Base-by-base conservation (phyloP, 2,113 vertebrate genomes). In the Leptobrachium ailaonicum region DNA sequence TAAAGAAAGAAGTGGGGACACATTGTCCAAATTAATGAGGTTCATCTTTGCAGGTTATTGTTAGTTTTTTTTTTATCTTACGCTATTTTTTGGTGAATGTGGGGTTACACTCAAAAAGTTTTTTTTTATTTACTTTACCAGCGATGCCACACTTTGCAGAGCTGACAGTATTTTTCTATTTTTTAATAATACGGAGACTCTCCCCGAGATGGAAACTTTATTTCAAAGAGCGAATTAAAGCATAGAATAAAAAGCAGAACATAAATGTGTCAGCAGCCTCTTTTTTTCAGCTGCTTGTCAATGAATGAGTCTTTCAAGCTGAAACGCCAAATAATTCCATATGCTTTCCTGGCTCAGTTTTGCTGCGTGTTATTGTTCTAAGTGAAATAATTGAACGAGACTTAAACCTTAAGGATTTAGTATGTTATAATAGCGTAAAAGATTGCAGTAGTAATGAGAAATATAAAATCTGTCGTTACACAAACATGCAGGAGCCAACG, bases 181-280 rank as follows among this genome's bases (percentile, higher is more conserved):
- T 67, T 71, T 83, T 71, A 81, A 83, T 85, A 86, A 75, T 85
- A 87, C 83, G 83, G 44, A 60, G 80, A 80, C 72, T 81, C 54
- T 67, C 72, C 32, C 76, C 54, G 72, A 83, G 83, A 87, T 62
- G 72, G 82, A 85, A 77, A 85, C 79, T 87, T 86, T 75, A 82
- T 85, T 87, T 87, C 85, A 86, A 86, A 88, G 85, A 82, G 64
- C 41, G 64, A 87, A 88, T 82, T 68, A 85, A 87, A 84, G 54
- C 54, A 71, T 82, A 85, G 72, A n/a, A 44, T 62, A 80, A 70
- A 81, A 82, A 85, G 63, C 78, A 45, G 74, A 84, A 85, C 77
- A 86, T 88, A 91, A 88, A 89, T 71, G 68, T 80, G 84, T 85
- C 84, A 85, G 77, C 82, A 87, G 83, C 60, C 87, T 86, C 86